Percentiles rank a stretch among this genome's conserved stretches.
Conservation (phyloP, 2,888 invertebrate species). For the Drosophila quinaria region DNA sequence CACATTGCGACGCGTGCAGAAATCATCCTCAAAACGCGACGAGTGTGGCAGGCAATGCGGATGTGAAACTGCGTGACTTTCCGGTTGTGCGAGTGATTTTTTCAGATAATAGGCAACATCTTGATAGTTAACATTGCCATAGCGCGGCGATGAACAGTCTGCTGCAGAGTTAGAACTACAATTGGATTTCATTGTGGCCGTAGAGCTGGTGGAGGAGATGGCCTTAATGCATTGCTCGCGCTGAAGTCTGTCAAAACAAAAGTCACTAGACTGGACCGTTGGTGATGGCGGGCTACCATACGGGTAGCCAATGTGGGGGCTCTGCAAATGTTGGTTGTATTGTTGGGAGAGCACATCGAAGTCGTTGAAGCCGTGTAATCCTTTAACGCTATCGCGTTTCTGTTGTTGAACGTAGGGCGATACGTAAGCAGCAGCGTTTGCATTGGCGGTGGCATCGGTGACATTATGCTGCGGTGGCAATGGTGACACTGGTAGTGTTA, state of each 20-base stretch:
- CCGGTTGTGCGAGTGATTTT: conserved; percentile 11
- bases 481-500: conserved; percentile 23
- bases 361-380: conserved; percentile 85
- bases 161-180: conserved; percentile 47
- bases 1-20: conserved; percentile 79
- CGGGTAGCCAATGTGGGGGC: conserved; percentile 84
- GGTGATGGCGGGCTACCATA: conserved; percentile 85
- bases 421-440: conserved; percentile 49
- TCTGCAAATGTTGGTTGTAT: conserved; percentile 83
- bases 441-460: conserved; percentile 10
- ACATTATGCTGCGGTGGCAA: conserved; percentile 8
- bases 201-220: conserved; percentile 35
- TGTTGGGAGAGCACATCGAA: conserved; percentile 85
- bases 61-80: neutral
- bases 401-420: conserved; percentile 82
- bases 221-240: conserved; percentile 38
- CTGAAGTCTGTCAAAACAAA: conserved; percentile 75
- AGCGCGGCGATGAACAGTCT: conserved; percentile 54
- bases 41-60: conserved; percentile 30
- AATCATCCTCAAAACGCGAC: conserved; percentile 84
- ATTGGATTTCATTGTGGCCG: conserved; percentile 57
- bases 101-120: conserved; percentile 39
- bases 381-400: conserved; percentile 82
- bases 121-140: conserved; percentile 34
- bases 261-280: conserved; percentile 82